A percentile compares a stretch with the other conserved stretches of the same genome.
phyloP scores from a whole-genome alignment of 2,797 vertebrate species.

The Cyclura pinguis region DNA sequence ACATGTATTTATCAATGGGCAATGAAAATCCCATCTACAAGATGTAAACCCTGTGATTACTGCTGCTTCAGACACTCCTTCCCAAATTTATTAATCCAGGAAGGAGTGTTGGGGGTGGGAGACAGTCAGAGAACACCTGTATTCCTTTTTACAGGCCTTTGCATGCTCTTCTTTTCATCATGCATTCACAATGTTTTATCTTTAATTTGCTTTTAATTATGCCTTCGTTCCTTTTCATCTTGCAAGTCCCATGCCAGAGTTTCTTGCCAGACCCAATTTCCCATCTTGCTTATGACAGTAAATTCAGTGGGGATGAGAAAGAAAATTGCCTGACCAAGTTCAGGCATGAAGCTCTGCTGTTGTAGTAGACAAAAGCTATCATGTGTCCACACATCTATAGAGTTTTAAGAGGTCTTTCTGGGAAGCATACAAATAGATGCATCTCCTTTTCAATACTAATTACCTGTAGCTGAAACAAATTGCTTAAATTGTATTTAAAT shows the following conservation, averaged over 20 bases:
- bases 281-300: conserved; percentile 64
- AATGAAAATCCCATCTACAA: conserved; percentile 56
- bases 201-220: conserved; percentile 69
- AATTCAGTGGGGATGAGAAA: conserved; percentile 66
- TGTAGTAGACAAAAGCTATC: conserved; percentile 50
- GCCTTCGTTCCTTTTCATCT: conserved; percentile 48
- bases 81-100: conserved; percentile 45
- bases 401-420: conserved; percentile 62
- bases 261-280: conserved; percentile 63
- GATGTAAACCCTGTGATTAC: conserved; percentile 30
- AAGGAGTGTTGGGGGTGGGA: conserved; percentile 22
- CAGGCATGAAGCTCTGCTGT: conserved; percentile 62
- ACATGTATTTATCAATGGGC: background rate
- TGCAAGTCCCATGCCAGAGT: conserved; percentile 58
- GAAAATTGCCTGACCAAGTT: conserved; percentile 71
- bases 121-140: conserved; percentile 52
- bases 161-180: conserved; percentile 49
- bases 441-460: conserved; percentile 57
- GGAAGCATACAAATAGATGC: conserved; percentile 58
- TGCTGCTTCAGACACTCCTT: background rate
- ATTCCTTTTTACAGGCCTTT: conserved; percentile 54
- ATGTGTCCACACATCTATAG: background rate
- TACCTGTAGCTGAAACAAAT: conserved; percentile 50
- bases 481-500: background rate
- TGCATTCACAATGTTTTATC: conserved; percentile 51